Evolutionary conservation across 2,888 invertebrate species (phyloP), one percentile per base, ranked within the genome.

Genomic region (Anthrax anthrax): DNA sequence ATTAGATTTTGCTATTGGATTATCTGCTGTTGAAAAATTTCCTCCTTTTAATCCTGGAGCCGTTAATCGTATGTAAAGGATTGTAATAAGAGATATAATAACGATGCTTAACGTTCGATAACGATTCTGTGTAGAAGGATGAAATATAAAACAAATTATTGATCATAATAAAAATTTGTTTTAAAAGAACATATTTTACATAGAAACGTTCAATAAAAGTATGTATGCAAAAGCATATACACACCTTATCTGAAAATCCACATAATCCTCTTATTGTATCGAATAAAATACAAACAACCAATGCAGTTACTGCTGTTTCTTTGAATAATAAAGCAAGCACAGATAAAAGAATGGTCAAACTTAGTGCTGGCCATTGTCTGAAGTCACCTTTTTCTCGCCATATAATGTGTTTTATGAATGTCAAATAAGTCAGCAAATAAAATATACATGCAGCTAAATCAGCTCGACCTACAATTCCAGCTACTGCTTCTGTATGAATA

Each of bases 401-500:
- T 57, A 73, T 72, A 55, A 85, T 76, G 63, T 91, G 90, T 52
- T 81, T 79, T 58, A 81, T 78, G 69, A 94, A 96, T 43, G 83
- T 77, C 57, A 92, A 74, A 63, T 95, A 84, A 55, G 92, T 83
- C 51, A 89, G 71, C 50, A 95, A 77, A 67, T 90, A 92, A 67
- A 92, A 84, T 58, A 90, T 80, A 64, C 91, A 90, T 14, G 94
- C 88, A 23, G 90, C 83, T 39, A 96, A 73, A 66, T 97, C 97
- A 3, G 96, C 95, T 47, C 96, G 76, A 2, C 97, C 97, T 14
- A 97, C 96, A 43, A 94, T 78, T 19, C 92, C 92, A 0, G 95
- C 90, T 32, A 96, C 95, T 0, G 96, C 94, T 69, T 97, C 97
- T 4, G 91, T 89, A 71, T 96, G 96, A 57, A 97, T 82, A 14